Percentiles rank a stretch among this genome's conserved stretches.
Evolutionary conservation across 2,888 invertebrate species (phyloP).

Genomic region (Dynastes grantii): DNA sequence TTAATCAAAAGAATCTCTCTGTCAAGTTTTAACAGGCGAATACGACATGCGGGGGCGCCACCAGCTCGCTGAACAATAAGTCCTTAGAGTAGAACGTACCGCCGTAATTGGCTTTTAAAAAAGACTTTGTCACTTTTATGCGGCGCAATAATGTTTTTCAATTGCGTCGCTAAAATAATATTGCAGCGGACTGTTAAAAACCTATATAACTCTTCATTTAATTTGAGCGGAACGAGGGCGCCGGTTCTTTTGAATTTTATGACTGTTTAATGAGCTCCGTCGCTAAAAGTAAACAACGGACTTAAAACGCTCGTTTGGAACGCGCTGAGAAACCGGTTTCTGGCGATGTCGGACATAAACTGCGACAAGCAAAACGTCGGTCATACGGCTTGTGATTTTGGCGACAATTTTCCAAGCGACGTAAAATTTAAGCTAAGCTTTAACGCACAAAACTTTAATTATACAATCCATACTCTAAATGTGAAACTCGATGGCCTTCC

Average conservation of each 20-base stretch:
- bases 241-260: constrained; percentile 24
- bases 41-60: background rate
- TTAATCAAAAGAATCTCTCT: constrained; percentile 61
- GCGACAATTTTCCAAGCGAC: background rate
- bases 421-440: background rate
- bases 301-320: constrained; percentile 14
- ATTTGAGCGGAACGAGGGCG: constrained; percentile 12
- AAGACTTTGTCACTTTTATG: constrained; percentile 22
- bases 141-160: constrained; percentile 41
- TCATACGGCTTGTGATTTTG: constrained; percentile 13
- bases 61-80: constrained; percentile 16
- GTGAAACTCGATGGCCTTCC: no score
- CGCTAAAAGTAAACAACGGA: constrained; percentile 23
- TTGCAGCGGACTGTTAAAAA: constrained; percentile 35
- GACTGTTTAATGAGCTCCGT: constrained; percentile 20
- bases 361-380: constrained; percentile 3
- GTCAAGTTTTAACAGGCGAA: constrained; percentile 25
- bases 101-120: constrained; percentile 31
- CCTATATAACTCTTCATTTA: constrained; percentile 44
- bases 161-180: constrained; percentile 47
- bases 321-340: background rate
- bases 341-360: constrained; percentile 18
- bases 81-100: constrained; percentile 14
- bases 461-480: background rate
- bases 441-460: background rate